A percentile compares a stretch with the other conserved stretches of the same genome.
Conservation (phyloP, 2,888 invertebrate species). For the Cylloceria caligata region DNA sequence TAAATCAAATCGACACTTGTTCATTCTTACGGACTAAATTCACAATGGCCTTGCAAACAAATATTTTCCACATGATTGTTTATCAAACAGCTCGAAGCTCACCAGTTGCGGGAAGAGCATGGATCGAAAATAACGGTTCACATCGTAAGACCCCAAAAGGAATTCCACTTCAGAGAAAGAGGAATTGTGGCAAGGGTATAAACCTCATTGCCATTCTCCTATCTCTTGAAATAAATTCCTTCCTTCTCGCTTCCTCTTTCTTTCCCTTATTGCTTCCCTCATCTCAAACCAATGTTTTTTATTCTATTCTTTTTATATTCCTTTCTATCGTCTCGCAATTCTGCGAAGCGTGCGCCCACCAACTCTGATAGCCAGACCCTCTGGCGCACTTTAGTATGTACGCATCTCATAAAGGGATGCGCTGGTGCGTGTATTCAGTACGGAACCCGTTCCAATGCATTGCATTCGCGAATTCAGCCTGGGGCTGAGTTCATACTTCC, state of each 20-base stretch:
- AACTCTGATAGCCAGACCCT: conserved; percentile 2
- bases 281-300: conserved; percentile 3
- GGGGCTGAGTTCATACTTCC: background rate
- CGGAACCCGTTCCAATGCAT: conserved; percentile 28
- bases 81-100: background rate
- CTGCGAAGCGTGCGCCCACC: background rate
- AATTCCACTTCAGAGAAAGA: background rate
- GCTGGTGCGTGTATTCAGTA: conserved; percentile 1
- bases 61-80: background rate
- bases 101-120: background rate
- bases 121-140: background rate
- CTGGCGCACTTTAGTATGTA: conserved; percentile 3
- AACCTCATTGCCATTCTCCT: conserved; percentile 22
- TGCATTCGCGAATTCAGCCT: conserved; percentile 13
- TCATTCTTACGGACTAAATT: background rate
- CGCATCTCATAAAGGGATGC: conserved; percentile 27
- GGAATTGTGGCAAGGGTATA: conserved; percentile 1
- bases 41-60: background rate
- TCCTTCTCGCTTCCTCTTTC: too few relatives aligned
- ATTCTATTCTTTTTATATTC: conserved; percentile 11
- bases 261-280: conserved; percentile 10
- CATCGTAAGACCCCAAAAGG: background rate
- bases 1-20: background rate
- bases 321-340: conserved; percentile 5
- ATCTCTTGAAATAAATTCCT: conserved; percentile 27